Evolutionary conservation across 2,888 invertebrate genomes (phyloP).

Genomic region (Lomographa bimaculata): DNA sequence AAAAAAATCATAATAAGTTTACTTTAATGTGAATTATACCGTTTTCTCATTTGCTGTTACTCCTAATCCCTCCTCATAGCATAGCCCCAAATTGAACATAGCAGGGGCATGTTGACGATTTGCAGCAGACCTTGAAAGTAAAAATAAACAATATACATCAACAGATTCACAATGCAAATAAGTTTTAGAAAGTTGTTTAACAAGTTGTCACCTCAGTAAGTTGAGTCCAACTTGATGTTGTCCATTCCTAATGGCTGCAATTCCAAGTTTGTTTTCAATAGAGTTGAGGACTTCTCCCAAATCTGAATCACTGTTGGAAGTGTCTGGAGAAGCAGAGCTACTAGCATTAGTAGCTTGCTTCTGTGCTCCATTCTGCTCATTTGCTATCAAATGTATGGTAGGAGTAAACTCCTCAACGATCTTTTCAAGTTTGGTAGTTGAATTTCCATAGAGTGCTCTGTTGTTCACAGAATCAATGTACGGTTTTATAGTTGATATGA

Average conservation of each 20-base stretch:
- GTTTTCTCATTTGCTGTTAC: conserved; percentile 82
- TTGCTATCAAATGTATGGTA: conserved; percentile 64
- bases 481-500: conserved; percentile 52
- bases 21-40: no score
- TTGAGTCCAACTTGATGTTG: conserved; percentile 80
- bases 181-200: background rate
- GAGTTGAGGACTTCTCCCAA: conserved; percentile 83
- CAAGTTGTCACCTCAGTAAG: conserved; percentile 67
- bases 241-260: conserved; percentile 83
- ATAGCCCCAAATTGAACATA: conserved; percentile 87
- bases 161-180: no score
- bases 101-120: conserved; percentile 84
- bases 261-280: conserved; percentile 84
- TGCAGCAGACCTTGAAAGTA: conserved; percentile 74
- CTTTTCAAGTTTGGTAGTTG: conserved; percentile 50
- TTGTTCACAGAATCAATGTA: conserved; percentile 48
- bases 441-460: conserved; percentile 41
- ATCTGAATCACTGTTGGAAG: conserved; percentile 54
- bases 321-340: conserved; percentile 41
- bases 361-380: conserved; percentile 52
- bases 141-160: conserved; percentile 44
- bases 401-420: conserved; percentile 53
- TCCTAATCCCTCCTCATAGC: conserved; percentile 87
- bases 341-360: conserved; percentile 30
- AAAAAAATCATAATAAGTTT: no score